Conservation (phyloP, 1,140 invertebrate species). For the Cheumatopsyche charites region DNA sequence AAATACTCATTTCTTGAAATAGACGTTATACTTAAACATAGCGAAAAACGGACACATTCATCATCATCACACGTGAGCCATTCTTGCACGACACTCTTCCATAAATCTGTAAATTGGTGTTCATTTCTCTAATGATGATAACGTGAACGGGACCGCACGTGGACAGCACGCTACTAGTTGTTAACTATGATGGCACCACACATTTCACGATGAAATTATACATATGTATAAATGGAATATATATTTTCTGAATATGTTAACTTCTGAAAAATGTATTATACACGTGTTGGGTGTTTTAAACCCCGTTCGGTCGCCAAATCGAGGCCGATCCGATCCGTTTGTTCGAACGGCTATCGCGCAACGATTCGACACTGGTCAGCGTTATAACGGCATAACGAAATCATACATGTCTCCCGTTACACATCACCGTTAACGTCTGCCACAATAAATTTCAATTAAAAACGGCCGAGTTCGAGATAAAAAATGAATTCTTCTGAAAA, state of each 20-base stretch:
- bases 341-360: conserved; percentile 30
- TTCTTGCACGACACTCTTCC: conserved; percentile 31
- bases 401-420: conserved; percentile 40
- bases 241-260: too few species aligned
- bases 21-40: not conserved
- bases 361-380: conserved; percentile 38
- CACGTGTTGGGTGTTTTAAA: conserved; percentile 3
- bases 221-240: not conserved
- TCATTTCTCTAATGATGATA: conserved; percentile 35
- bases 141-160: conserved; percentile 28
- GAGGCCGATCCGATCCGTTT: conserved; percentile 29
- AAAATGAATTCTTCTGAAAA: not conserved
- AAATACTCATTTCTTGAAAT: too few species aligned
- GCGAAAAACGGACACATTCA: conserved; percentile 25
- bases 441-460: conserved; percentile 35
- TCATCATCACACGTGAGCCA: conserved; percentile 3
- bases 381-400: conserved; percentile 37
- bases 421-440: conserved; percentile 36
- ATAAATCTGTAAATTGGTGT: conserved; percentile 37
- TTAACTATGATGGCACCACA: conserved; percentile 2
- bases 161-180: conserved; percentile 22
- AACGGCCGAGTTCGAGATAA: not conserved
- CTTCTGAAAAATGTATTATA: too few species aligned
- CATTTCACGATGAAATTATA: not conserved
- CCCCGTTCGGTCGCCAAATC: conserved; percentile 19